phyloP scores from a whole-genome alignment of 2,888 invertebrate species.

The Hydriomena furcata region DNA sequence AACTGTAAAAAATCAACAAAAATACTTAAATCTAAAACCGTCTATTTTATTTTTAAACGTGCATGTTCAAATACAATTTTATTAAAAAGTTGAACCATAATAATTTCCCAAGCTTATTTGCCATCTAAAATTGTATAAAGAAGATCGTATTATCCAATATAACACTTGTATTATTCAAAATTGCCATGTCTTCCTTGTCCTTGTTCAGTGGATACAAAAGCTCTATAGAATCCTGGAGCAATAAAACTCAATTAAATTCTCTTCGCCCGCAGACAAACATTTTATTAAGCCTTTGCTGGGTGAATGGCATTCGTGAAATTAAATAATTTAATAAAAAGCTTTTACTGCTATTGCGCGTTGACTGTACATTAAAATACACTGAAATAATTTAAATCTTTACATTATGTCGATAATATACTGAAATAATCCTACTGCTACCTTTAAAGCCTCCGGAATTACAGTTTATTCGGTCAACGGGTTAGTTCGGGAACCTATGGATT shows the following conservation, averaged over 20 bases:
- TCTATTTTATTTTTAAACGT: too few relatives aligned
- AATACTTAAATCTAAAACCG: too few relatives aligned
- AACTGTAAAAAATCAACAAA: too few relatives aligned
- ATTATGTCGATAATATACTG: too few relatives aligned
- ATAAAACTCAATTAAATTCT: slow-evolving; percentile 16
- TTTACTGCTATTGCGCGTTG: neutral
- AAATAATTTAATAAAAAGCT: slow-evolving; percentile 9
- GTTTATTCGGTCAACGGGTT: neutral
- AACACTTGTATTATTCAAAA: neutral
- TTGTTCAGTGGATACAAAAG: neutral
- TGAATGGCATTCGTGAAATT: slow-evolving; percentile 1
- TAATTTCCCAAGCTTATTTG: too few relatives aligned
- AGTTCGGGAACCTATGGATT: too few relatives aligned
- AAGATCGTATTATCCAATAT: neutral
- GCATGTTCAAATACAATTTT: too few relatives aligned
- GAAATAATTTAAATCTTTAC: too few relatives aligned
- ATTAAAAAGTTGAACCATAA: too few relatives aligned
- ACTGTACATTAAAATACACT: too few relatives aligned
- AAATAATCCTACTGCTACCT: too few relatives aligned
- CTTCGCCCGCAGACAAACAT: slow-evolving; percentile 7
- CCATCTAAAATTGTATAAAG: neutral
- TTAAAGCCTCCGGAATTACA: too few relatives aligned
- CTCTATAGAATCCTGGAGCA: slow-evolving; percentile 1
- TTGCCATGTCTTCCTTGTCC: neutral
- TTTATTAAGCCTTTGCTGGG: slow-evolving; percentile 5